Base-by-base conservation (phyloP, 1,140 invertebrate species). In the Eciton burchellii region DNA sequence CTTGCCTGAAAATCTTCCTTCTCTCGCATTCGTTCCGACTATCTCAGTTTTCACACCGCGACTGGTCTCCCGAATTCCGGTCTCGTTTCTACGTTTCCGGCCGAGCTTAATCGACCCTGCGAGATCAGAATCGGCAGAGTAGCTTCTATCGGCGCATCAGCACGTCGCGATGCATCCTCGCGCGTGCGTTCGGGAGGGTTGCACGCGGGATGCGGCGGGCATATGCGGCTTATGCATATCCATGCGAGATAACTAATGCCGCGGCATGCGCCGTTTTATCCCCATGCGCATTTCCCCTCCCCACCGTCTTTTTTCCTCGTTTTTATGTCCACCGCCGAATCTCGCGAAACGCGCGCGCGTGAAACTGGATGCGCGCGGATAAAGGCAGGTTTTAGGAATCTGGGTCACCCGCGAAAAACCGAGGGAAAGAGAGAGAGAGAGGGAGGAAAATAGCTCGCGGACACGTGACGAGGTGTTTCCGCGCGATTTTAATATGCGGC, bases 191-290 rank as follows among this genome's bases (percentile, higher is more conserved):
- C 9, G 47, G 24, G 52, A 54, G 52, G 9, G n/a, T 8, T 0
- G 5, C n/a, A 9, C 8, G n/a, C n/a, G 52, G 19, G 52, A 54
- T n/a, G 5, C 6, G 5, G n/a, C 3, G 52, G 6, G 52, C 3
- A n/a, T 6, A 52, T 21, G 19, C 35, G n/a, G 68, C 63, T 68
- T 77, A 83, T 71, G 72, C 52, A 57, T 66, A 77, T n/a, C 49
- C 16, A 24, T 16, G 35, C 26, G 11, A 63, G 56, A 52, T 81
- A 86, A 84, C 81, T 84, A 86, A 84, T 84, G 82, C 74, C 19
- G 35, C 24, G n/a, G 74, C 82, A 86, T 71, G 68, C 19, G 3
- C 41, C 41, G 62, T 85, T 71, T 63, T 45, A 45, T 60, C 11
- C 41, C 6, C 49, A 16, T 52, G 19, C 49, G 16, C 16, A 49